These are phyloP conservation scores for Cephus sareptanus DNA, from an alignment of 2,888 invertebrate genomes.

Conservation along the genomic window DNA sequence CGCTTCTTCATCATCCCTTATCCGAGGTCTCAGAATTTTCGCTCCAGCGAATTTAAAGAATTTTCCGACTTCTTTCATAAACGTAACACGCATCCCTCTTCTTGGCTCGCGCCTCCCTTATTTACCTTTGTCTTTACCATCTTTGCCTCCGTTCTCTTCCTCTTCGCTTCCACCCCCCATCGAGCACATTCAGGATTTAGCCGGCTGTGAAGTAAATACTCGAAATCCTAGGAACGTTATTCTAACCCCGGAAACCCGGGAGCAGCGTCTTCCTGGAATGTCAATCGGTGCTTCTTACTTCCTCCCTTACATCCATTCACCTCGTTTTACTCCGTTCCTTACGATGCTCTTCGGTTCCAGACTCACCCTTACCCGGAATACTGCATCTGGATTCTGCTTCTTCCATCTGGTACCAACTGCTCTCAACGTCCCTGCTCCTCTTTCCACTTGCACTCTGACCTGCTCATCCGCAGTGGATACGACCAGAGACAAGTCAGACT, in stretches of 20 bases:
- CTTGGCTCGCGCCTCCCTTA: constrained; percentile 17
- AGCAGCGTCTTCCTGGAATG: constrained; percentile 22
- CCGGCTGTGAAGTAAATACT: constrained; percentile 32
- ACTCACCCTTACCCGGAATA: no score
- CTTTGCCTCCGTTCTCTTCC: no score
- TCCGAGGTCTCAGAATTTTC: constrained; percentile 34
- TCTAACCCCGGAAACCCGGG: constrained; percentile 18
- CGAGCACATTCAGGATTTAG: constrained; percentile 36
- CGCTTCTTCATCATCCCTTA: background rate
- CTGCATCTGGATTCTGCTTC: no score
- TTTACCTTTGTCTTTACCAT: constrained; percentile 5
- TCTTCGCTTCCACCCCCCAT: background rate
- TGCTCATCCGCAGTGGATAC: no score
- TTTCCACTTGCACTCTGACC: no score
- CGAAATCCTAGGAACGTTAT: constrained; percentile 30
- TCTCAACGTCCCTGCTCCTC: no score
- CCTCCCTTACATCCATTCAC: no score
- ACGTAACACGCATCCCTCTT: constrained; percentile 42
- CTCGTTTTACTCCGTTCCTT: no score
- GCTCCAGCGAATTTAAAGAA: constrained; percentile 37
- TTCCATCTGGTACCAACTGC: no score
- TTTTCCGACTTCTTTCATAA: constrained; percentile 45
- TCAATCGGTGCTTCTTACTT: constrained; percentile 33
- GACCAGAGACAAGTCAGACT: no score
- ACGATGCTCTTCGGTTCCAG: no score